Percentiles rank a stretch among this genome's conserved stretches.
phyloP scores from a whole-genome alignment of 2,797 vertebrate species.

The Pseudochirops corinnae region DNA sequence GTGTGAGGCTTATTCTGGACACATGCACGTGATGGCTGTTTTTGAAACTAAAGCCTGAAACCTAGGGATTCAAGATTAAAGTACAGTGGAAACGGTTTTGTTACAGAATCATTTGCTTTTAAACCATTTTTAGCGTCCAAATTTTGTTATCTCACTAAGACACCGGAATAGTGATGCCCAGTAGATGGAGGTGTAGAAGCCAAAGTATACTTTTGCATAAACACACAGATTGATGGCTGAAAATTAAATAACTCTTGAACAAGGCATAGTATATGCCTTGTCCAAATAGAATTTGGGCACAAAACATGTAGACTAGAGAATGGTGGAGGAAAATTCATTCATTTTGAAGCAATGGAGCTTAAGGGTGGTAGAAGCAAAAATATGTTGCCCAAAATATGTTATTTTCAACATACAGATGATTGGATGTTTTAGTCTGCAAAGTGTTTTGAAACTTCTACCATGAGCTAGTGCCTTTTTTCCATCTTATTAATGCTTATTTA shows the following conservation, averaged over 20 bases:
- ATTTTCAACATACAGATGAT: slow-evolving; percentile 3
- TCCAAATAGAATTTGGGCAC: neutral
- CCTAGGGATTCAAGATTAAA: slow-evolving; percentile 41
- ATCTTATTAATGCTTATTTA: neutral
- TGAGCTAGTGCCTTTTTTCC: neutral
- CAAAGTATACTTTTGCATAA: neutral
- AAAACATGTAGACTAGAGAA: neutral
- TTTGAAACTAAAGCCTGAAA: slow-evolving; percentile 30
- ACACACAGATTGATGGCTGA: neutral
- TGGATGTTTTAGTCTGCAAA: neutral
- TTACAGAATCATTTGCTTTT: slow-evolving; percentile 22
- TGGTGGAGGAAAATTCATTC: neutral
- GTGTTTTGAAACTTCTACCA: neutral
- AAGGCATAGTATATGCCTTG: neutral
- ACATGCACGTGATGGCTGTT: neutral
- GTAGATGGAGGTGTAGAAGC: slow-evolving; percentile 41
- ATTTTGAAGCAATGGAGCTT: slow-evolving; percentile 27
- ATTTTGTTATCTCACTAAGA: neutral
- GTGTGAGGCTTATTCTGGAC: slow-evolving; percentile 13
- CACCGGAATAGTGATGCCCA: slow-evolving; percentile 30
- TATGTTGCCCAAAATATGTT: slow-evolving; percentile 19
- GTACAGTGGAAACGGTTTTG: slow-evolving; percentile 2
- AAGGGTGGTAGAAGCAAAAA: slow-evolving; percentile 37
- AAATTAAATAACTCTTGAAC: neutral
- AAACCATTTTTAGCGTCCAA: neutral